A percentile compares a stretch with the other conserved stretches of the same genome.
Conservation (phyloP, 2,888 invertebrate species). For the Helobdella robusta region DNA sequence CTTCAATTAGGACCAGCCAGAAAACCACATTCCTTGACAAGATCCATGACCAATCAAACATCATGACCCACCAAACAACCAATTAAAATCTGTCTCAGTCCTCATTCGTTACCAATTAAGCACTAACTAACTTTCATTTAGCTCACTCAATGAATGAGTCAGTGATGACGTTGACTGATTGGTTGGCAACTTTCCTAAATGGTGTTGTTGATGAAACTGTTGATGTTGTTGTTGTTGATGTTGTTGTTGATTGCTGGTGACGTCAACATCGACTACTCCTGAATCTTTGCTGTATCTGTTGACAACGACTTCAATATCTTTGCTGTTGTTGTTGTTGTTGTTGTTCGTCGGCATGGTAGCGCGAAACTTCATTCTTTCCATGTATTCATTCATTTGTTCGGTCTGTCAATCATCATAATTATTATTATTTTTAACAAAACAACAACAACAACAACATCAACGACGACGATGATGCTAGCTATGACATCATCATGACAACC, state of each 20-base stretch:
- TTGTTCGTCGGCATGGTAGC: constrained; percentile 51
- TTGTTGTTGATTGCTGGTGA: constrained; percentile 34
- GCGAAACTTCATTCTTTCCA: constrained; percentile 64
- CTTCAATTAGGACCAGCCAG: too few species aligned
- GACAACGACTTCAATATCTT: constrained; percentile 41
- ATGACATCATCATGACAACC: constrained; percentile 50
- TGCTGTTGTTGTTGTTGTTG: constrained; percentile 83
- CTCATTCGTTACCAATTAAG: too few species aligned
- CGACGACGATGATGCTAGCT: background rate
- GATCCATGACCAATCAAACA: too few species aligned
- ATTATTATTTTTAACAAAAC: constrained; percentile 57
- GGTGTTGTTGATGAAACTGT: constrained; percentile 5
- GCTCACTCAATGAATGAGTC: too few species aligned
- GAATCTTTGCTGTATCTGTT: constrained; percentile 78
- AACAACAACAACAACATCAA: background rate
- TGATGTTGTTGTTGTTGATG: background rate
- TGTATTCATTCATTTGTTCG: constrained; percentile 80
- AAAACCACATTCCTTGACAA: too few species aligned
- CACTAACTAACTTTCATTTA: too few species aligned
- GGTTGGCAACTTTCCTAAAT: background rate
- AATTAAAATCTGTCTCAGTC: too few species aligned
- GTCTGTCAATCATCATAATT: too few species aligned
- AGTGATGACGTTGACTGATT: too few species aligned
- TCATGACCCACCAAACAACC: too few species aligned
- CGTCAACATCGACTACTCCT: constrained; percentile 63